Conservation (phyloP, 2,797 vertebrate genomes). For the Onychomys torridus region DNA sequence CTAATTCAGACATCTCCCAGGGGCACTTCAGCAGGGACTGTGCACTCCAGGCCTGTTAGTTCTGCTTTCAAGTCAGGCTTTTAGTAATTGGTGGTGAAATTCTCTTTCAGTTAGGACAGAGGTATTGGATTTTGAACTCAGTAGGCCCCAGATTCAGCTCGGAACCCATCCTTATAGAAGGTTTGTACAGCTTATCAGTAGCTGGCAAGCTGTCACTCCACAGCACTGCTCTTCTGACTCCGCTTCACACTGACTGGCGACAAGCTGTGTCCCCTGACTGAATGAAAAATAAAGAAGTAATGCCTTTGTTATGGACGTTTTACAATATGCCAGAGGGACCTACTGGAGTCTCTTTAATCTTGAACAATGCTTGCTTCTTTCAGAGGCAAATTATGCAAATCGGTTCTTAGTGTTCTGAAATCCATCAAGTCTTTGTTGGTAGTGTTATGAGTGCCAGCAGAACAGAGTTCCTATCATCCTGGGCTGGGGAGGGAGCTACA, state of each 20-base stretch:
- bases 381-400: constrained; percentile 87
- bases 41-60: background rate
- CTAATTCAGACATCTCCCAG: background rate
- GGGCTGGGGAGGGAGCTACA: background rate
- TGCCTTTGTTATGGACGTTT: constrained; percentile 79
- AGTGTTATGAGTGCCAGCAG: constrained; percentile 52
- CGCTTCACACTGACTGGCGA: constrained; percentile 68
- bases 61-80: background rate
- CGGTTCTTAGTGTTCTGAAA: constrained; percentile 83
- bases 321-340: constrained; percentile 84
- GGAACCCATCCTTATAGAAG: constrained; percentile 38
- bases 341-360: constrained; percentile 84
- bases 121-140: background rate
- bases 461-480: constrained; percentile 66
- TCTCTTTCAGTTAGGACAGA: constrained; percentile 55
- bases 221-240: background rate
- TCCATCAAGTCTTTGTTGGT: constrained; percentile 83
- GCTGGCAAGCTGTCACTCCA: constrained; percentile 27
- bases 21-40: background rate
- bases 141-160: background rate
- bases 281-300: constrained; percentile 66
- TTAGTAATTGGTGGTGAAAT: background rate
- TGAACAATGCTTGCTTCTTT: constrained; percentile 85
- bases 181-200: background rate
- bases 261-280: constrained; percentile 73